Base-by-base conservation (phyloP, 2,888 invertebrate species). In the Fragum sueziense region DNA sequence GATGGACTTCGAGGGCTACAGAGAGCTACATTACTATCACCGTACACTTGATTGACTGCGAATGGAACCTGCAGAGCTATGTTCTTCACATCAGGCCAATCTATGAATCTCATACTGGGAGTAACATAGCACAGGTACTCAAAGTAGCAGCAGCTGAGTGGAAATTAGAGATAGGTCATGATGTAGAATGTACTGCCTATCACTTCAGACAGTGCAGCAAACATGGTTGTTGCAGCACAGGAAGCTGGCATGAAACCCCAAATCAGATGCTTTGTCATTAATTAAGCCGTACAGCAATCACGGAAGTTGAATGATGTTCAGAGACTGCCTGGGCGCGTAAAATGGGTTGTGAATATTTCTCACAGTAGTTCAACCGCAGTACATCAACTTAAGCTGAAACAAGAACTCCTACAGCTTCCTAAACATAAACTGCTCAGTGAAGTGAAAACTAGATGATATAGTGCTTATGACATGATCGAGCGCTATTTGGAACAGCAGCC, bases 341-440 rank as follows among this genome's bases (percentile, higher is more conserved):
- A 74, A 51, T 47, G 73, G 27, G 41, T 76, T 59, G 76, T 79
- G 4, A 29, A 41, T 22, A 78, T 77, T 22, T 31, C 68, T 9
- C n/a, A n/a, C n/a, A n/a, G n/a, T n/a, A n/a, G n/a, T n/a, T n/a
- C n/a, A n/a, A n/a, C n/a, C n/a, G n/a, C n/a, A n/a, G n/a, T n/a
- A n/a, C 47, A 52, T 14, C 11, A 62, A 7, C 57, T 83, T 0
- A 68, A 37, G 14, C 29, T 61, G 20, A 78, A 73, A 27, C 73
- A 73, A 47, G 51, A 33, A 33, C 57, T 70, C 1, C 67, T 81
- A n/a, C 70, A 71, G 17, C 61, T 80, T 33, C 78, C 76, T 25
- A 20, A 68, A 14, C 70, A 81, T 33, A 85, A 80, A 70, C 65
- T 85, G 1, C 67, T 82, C 75, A 82, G n/a, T n/a, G n/a, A n/a